Conservation (phyloP, 2,888 invertebrate species). For the Pediacus dermestoides region DNA sequence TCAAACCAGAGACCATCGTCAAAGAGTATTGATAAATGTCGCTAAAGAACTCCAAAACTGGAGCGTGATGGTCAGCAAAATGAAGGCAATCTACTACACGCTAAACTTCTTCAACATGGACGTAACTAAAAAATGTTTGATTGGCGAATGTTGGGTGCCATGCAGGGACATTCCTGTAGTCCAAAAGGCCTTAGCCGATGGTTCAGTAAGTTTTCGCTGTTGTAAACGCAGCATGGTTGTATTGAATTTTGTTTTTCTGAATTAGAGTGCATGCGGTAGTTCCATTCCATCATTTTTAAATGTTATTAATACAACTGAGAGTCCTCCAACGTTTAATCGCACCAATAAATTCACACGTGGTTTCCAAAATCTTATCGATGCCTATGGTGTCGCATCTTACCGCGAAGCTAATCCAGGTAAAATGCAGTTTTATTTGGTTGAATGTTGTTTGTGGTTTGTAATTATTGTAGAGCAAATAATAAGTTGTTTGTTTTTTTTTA, state of each 20-base stretch:
- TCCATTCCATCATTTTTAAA: conserved; percentile 72
- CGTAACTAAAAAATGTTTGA: conserved; percentile 69
- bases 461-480: too few species aligned
- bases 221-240: too few species aligned
- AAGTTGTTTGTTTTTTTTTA: conserved; percentile 23
- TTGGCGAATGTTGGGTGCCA: conserved; percentile 74
- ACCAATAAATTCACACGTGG: conserved; percentile 72
- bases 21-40: conserved; percentile 77
- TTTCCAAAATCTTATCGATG: conserved; percentile 72
- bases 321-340: conserved; percentile 69
- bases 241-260: too few species aligned
- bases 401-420: conserved; percentile 67
- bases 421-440: too few species aligned
- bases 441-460: too few species aligned
- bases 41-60: conserved; percentile 85
- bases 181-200: conserved; percentile 74
- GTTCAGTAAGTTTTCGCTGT: conserved; percentile 70
- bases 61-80: conserved; percentile 76
- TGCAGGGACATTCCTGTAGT: conserved; percentile 66
- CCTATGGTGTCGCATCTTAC: conserved; percentile 74
- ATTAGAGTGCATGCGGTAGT: conserved; percentile 57
- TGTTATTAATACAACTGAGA: conserved; percentile 60
- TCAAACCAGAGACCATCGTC: conserved; percentile 85
- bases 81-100: conserved; percentile 75
- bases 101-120: conserved; percentile 71